Base-by-base conservation (phyloP, 2,888 invertebrate species). In the Tipula lateralis region DNA sequence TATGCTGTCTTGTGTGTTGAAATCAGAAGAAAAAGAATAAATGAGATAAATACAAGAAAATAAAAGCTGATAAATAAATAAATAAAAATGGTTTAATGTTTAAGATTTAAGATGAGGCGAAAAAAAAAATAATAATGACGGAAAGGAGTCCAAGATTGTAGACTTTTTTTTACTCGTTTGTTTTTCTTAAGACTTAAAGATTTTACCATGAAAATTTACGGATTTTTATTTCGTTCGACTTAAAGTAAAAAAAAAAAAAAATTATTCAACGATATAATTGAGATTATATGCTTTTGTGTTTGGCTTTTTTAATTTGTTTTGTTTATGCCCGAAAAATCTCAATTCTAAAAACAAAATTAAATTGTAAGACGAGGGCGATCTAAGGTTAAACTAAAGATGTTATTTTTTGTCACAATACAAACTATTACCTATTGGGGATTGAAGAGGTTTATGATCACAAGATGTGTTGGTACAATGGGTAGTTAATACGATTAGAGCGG, bases 11-110 rank as follows among this genome's bases (percentile, higher is more conserved):
- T 9, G 1, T 66, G 9, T 66, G 66, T 66, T 66, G 66, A 66
- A 66, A 66, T 66, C 66, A 66, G 24, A 66, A 19, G 66, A 66
- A 39, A 39, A n/a, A n/a, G n/a, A 39, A 39, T 39, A 39, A 39
- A 39, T 39, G 36, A 36, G 36, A 36, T 36, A 50, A 66, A 24
- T 66, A 24, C 66, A 66, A 66, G 24, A 24, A 50, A 50, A 66
- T 66, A 66, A 24, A 39, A 39, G 39, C 39, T n/a, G 39, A 66
- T 66, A 66, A 66, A 66, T 66, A 66, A 66, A 66, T 66, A 66
- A 66, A 66, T 66, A 24, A 66, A 66, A 66, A 66, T 66, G 66
- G 66, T 66, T 66, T 24, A 66, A 66, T 2, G 66, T 13, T 39
- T 39, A 39, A 39, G 39, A 13, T n/a, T n/a, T 39, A 13, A 32